phyloP scores from a whole-genome alignment of 2,888 invertebrate genomes.

The Hipparchia semele region DNA sequence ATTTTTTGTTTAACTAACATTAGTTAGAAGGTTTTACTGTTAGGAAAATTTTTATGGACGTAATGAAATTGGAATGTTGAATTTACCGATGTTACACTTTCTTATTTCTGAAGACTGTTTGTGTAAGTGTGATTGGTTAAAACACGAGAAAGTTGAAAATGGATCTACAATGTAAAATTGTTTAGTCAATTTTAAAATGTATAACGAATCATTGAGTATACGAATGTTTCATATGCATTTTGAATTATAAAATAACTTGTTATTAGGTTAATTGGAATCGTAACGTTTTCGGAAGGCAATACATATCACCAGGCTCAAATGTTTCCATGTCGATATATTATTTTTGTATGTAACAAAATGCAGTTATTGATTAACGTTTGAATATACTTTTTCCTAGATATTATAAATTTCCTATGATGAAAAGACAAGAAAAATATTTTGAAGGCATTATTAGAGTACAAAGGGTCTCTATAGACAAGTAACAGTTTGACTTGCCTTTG shows the following conservation, averaged over 20 bases:
- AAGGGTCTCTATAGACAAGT: slow-evolving; percentile 34
- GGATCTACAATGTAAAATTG: slow-evolving; percentile 12
- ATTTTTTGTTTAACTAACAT: slow-evolving; percentile 38
- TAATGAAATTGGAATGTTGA: slow-evolving; percentile 44
- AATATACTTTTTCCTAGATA: slow-evolving; percentile 26
- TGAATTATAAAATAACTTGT: slow-evolving; percentile 22
- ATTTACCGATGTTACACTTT: slow-evolving; percentile 44
- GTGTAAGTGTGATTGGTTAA: slow-evolving; percentile 38
- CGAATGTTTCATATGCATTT: slow-evolving; percentile 26
- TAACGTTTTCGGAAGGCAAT: slow-evolving; percentile 26
- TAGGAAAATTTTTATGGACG: slow-evolving; percentile 34
- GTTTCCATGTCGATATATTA: slow-evolving; percentile 19
- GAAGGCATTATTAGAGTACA: slow-evolving; percentile 38
- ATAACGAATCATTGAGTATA: slow-evolving; percentile 22
- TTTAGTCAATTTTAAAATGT: slow-evolving; percentile 12
- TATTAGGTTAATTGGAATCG: slow-evolving; percentile 30
- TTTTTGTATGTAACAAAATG: slow-evolving; percentile 13
- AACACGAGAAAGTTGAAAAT: slow-evolving; percentile 18
- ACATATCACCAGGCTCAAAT: slow-evolving; percentile 40
- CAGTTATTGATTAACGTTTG: slow-evolving; percentile 14
- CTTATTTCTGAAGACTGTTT: slow-evolving; percentile 48
- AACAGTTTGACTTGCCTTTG: slow-evolving; percentile 34
- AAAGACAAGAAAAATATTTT: slow-evolving; percentile 24
- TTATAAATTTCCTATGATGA: slow-evolving; percentile 23
- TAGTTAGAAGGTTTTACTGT: slow-evolving; percentile 41